These are phyloP conservation scores for Andrena cerasifolii DNA, from an alignment of 1,140 invertebrate species.

Conservation along the genomic window DNA sequence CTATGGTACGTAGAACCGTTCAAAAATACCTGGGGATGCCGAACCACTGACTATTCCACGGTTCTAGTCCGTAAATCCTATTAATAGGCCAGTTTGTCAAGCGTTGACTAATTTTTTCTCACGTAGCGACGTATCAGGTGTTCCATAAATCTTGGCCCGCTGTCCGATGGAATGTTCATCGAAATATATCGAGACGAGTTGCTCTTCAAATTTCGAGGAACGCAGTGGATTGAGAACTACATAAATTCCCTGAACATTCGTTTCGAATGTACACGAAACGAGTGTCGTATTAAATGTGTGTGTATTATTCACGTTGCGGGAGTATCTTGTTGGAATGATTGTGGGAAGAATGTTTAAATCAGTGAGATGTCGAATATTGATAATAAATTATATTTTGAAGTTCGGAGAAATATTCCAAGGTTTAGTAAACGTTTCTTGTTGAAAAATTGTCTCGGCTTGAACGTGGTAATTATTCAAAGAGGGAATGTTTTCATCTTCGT, in stretches of 20 bases:
- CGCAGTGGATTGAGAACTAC: no score
- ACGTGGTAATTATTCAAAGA: no score
- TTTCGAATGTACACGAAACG: no score
- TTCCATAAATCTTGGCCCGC: conserved; percentile 23
- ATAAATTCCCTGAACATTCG: background rate
- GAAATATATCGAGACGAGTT: background rate
- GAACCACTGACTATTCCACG: background rate
- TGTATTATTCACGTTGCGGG: background rate
- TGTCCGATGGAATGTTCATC: background rate
- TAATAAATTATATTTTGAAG: no score
- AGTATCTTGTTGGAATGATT: no score
- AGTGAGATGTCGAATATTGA: no score
- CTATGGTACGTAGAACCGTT: background rate
- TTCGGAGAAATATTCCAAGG: no score
- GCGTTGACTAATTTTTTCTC: conserved; percentile 27
- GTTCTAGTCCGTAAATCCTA: conserved; percentile 16
- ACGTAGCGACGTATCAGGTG: background rate
- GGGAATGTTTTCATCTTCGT: no score
- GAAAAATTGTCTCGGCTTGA: no score
- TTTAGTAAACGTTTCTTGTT: no score
- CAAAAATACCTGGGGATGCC: conserved; percentile 31
- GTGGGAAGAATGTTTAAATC: no score
- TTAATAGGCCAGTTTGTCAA: conserved; percentile 18
- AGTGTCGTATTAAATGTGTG: no score
- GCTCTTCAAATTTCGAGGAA: background rate